phyloP scores from a whole-genome alignment of 2,888 invertebrate genomes.

The Psylliodes chrysocephalus region DNA sequence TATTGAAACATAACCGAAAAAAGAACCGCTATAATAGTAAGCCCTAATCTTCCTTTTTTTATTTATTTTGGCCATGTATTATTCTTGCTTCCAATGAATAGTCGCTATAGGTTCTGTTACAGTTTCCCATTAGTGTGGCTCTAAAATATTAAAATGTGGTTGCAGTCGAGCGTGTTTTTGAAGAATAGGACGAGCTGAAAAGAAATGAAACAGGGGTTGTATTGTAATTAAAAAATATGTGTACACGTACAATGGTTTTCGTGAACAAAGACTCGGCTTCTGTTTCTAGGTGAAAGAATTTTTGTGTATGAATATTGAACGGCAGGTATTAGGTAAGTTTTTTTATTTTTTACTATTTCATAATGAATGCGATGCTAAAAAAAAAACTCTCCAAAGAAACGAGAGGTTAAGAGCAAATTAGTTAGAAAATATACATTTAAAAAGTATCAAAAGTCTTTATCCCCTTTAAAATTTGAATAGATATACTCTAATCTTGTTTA shows the following conservation, averaged over 20 bases:
- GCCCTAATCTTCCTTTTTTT: slow-evolving; percentile 33
- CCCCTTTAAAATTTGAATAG: too few relatives aligned
- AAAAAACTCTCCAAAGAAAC: too few relatives aligned
- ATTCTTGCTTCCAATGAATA: slow-evolving; percentile 43
- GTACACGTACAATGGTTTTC: slow-evolving; percentile 26
- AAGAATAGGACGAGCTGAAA: slow-evolving; percentile 42
- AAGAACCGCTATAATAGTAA: not conserved
- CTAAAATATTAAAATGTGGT: slow-evolving; percentile 44
- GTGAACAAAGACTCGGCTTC: slow-evolving; percentile 22
- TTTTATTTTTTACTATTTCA: slow-evolving; percentile 5
- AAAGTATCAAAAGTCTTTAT: too few relatives aligned
- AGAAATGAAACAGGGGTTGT: slow-evolving; percentile 39
- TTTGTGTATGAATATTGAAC: slow-evolving; percentile 9
- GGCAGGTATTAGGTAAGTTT: slow-evolving; percentile 19
- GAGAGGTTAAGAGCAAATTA: too few relatives aligned
- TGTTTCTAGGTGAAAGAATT: slow-evolving; percentile 19
- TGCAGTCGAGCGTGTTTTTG: slow-evolving; percentile 40
- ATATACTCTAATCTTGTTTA: too few relatives aligned
- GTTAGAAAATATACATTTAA: too few relatives aligned
- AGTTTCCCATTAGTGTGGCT: slow-evolving; percentile 42
- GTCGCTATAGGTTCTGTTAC: slow-evolving; percentile 44
- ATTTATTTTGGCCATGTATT: slow-evolving; percentile 42
- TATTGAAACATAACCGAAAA: slow-evolving; percentile 1
- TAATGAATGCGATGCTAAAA: too few relatives aligned
- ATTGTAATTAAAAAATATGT: slow-evolving; percentile 43